Percentiles rank a stretch among this genome's conserved stretches.
These are phyloP conservation scores for Blastobasis adustella DNA, from an alignment of 2,888 invertebrate species.

Conservation along the genomic window DNA sequence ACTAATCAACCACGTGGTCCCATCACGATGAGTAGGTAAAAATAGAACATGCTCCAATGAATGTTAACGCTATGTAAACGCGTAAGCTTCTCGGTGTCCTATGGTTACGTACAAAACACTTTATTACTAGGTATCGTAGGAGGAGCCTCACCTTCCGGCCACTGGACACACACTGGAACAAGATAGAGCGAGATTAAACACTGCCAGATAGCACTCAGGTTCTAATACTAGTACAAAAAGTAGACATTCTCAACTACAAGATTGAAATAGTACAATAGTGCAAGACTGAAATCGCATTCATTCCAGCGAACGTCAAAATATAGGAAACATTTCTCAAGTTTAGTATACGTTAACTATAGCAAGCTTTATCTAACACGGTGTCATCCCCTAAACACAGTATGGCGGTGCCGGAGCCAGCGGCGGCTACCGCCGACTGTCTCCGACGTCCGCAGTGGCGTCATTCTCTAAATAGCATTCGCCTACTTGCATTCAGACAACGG, in stretches of 20 bases:
- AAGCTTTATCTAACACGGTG: constrained; percentile 52
- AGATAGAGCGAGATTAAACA: constrained; percentile 35
- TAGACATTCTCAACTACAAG: constrained; percentile 63
- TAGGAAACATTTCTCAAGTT: constrained; percentile 25
- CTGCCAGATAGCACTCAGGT: constrained; percentile 8
- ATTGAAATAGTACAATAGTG: constrained; percentile 53
- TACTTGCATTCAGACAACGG: constrained; percentile 68
- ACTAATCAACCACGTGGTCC: constrained; percentile 57
- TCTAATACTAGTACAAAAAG: constrained; percentile 48
- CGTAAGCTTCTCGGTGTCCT: constrained; percentile 49
- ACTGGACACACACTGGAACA: constrained; percentile 93
- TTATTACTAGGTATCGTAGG: constrained; percentile 11
- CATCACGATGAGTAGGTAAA: constrained; percentile 53
- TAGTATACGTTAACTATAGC: constrained; percentile 41
- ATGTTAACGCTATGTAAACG: constrained; percentile 64
- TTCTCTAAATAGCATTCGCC: constrained; percentile 70
- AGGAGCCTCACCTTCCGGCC: constrained; percentile 87
- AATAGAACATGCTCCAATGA: constrained; percentile 65
- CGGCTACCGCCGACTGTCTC: constrained; percentile 43
- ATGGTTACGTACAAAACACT: constrained; percentile 27
- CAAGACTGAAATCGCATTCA: constrained; percentile 56
- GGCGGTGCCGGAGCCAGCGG: constrained; percentile 48
- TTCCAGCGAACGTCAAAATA: constrained; percentile 49
- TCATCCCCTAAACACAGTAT: constrained; percentile 33
- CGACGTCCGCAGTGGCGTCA: constrained; percentile 53